These are phyloP conservation scores for Dynastes hyllus DNA, from an alignment of 2,888 invertebrate genomes.

Conservation along the genomic window DNA sequence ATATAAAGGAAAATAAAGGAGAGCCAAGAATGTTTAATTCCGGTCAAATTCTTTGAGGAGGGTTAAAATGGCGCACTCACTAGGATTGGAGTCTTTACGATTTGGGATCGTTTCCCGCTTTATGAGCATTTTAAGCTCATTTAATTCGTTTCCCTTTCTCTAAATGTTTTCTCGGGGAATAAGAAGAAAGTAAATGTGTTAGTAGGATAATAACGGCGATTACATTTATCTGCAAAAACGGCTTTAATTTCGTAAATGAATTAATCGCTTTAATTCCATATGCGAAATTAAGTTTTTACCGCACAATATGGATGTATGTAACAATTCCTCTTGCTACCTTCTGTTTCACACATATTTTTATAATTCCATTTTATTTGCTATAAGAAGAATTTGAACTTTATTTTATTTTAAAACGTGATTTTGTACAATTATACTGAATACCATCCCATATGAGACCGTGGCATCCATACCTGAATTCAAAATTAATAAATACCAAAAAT, in stretches of 20 bases:
- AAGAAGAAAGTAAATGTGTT: background rate
- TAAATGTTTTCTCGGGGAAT: background rate
- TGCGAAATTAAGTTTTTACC: too few relatives aligned
- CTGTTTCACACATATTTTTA: too few relatives aligned
- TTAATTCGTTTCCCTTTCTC: background rate
- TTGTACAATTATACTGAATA: too few relatives aligned
- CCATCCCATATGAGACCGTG: too few relatives aligned
- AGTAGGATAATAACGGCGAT: background rate
- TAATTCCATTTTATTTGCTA: too few relatives aligned
- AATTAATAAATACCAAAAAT: too few relatives aligned
- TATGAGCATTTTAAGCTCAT: background rate
- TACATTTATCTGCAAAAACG: background rate
- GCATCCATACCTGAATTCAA: too few relatives aligned
- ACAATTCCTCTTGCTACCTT: too few relatives aligned
- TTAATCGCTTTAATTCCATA: background rate
- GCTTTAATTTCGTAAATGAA: background rate
- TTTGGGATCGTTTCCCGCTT: background rate
- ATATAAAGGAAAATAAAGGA: background rate
- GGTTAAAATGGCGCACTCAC: background rate
- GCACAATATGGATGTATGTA: too few relatives aligned
- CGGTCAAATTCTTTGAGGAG: constrained; percentile 6
- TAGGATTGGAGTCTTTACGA: constrained; percentile 3
- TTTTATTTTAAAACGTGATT: too few relatives aligned
- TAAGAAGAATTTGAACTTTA: too few relatives aligned
- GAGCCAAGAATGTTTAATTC: constrained; percentile 23